Conservation (phyloP, 2,888 invertebrate genomes). For the Macaria liturata region DNA sequence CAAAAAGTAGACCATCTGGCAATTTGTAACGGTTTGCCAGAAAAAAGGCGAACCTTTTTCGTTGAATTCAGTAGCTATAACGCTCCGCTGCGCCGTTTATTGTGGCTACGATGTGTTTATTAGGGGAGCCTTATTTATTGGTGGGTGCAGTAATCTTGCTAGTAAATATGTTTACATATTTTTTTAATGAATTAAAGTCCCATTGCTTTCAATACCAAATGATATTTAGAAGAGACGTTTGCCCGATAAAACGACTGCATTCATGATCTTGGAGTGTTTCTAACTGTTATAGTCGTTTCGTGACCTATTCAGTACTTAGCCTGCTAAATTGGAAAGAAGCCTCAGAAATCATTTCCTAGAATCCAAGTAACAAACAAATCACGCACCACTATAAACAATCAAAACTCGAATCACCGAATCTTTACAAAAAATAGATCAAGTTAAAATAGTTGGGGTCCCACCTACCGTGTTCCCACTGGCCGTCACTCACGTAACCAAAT, state of each 20-base stretch:
- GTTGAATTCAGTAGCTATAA: conserved; percentile 76
- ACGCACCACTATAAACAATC: conserved; percentile 27
- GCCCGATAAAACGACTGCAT: too few species aligned
- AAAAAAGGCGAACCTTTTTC: conserved; percentile 67
- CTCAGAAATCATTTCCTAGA: too few species aligned
- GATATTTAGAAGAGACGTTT: too few species aligned
- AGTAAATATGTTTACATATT: background rate
- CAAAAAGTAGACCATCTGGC: conserved; percentile 76
- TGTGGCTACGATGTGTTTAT: conserved; percentile 43
- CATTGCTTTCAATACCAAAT: too few species aligned
- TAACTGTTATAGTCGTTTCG: too few species aligned
- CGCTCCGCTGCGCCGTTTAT: conserved; percentile 58
- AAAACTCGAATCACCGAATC: conserved; percentile 28
- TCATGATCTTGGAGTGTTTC: too few species aligned
- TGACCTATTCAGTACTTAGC: too few species aligned
- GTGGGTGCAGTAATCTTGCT: conserved; percentile 5
- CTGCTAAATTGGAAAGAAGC: too few species aligned
- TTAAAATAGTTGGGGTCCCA: conserved; percentile 57
- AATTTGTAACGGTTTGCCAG: conserved; percentile 69
- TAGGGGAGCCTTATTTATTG: conserved; percentile 18
- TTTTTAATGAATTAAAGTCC: background rate
- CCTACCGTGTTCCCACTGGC: conserved; percentile 77
- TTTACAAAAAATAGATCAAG: conserved; percentile 36
- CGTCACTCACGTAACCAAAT: conserved; percentile 80
- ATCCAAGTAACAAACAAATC: conserved; percentile 13